Conservation (phyloP, 2,797 vertebrate species). For the Tenualosa thibaudeaui region DNA sequence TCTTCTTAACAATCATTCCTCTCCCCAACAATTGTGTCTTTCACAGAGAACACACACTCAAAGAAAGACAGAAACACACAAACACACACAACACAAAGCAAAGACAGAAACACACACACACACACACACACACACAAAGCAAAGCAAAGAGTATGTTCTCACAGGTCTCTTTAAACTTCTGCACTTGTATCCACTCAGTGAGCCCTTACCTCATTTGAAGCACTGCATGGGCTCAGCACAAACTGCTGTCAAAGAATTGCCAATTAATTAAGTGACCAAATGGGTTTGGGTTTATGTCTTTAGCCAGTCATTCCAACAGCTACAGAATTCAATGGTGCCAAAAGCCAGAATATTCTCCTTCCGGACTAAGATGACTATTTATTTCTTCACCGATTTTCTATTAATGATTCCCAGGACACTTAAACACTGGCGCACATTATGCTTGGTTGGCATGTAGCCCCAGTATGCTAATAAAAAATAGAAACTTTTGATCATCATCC, state of each 20-base stretch:
- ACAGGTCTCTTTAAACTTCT: not conserved
- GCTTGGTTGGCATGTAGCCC: no score
- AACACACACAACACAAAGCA: not conserved
- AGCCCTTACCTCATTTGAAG: not conserved
- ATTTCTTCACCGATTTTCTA: no score
- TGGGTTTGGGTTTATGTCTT: not conserved
- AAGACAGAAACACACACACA: not conserved
- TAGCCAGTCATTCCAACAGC: not conserved
- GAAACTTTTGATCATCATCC: no score
- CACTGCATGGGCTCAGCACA: not conserved
- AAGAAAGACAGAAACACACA: not conserved
- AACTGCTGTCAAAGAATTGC: not conserved
- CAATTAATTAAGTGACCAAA: not conserved
- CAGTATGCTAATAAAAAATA: no score
- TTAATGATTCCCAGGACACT: no score
- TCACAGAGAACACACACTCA: not conserved
- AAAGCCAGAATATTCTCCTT: not conserved
- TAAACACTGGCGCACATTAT: no score
- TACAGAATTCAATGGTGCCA: not conserved
- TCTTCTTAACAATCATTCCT: conserved; percentile 6
- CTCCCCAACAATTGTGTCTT: not conserved
- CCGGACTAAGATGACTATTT: not conserved
- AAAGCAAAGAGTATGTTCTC: not conserved
- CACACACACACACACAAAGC: not conserved
- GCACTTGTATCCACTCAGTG: not conserved